These are phyloP conservation scores for Microplitis manilae DNA, from an alignment of 2,888 invertebrate genomes.

Conservation along the genomic window DNA sequence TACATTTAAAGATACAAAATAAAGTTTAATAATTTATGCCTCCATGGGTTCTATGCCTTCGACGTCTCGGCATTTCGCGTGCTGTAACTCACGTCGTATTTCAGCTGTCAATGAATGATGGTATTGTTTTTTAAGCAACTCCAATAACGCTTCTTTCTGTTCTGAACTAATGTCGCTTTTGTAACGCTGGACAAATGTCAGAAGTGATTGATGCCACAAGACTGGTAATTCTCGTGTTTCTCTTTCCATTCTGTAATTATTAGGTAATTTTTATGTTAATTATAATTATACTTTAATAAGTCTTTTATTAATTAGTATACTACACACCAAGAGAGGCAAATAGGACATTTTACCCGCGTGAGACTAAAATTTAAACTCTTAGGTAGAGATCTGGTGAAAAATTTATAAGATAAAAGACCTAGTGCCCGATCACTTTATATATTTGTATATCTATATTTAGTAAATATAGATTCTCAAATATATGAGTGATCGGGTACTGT, in stretches of 20 bases:
- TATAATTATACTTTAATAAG: neutral
- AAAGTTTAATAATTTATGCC: slow-evolving; percentile 49
- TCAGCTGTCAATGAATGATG: slow-evolving; percentile 85
- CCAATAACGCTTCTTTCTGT: slow-evolving; percentile 89
- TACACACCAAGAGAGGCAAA: no score
- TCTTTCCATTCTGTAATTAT: slow-evolving; percentile 81
- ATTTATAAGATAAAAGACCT: no score
- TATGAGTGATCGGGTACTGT: no score
- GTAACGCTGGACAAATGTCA: slow-evolving; percentile 95
- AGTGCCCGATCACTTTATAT: no score
- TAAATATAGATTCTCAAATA: no score
- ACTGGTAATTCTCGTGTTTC: slow-evolving; percentile 92
- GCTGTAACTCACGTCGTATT: slow-evolving; percentile 88
- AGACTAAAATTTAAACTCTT: no score
- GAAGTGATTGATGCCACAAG: slow-evolving; percentile 95
- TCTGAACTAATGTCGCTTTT: slow-evolving; percentile 95
- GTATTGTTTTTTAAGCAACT: slow-evolving; percentile 82
- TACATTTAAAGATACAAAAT: slow-evolving; percentile 20
- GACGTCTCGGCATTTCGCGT: slow-evolving; percentile 85
- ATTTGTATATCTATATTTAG: no score
- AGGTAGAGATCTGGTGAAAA: no score
- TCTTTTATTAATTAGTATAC: no score
- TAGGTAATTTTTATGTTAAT: slow-evolving; percentile 16
- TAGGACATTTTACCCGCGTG: no score
- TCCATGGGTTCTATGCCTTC: slow-evolving; percentile 72